phyloP scores from a whole-genome alignment of 1,140 invertebrate species.

The Pogonomyrmex californicus region DNA sequence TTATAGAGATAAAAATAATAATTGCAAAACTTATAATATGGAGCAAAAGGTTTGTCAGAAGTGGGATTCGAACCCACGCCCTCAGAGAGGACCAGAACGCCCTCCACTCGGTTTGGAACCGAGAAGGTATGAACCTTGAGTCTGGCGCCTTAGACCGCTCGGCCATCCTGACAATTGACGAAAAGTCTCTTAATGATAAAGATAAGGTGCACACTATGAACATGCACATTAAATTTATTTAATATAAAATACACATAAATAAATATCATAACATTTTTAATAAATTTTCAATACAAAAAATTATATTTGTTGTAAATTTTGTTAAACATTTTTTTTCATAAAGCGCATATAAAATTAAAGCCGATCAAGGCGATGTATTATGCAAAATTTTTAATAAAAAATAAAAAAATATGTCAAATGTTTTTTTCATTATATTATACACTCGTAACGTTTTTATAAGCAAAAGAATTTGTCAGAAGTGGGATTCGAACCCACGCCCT shows the following conservation, averaged over 20 bases:
- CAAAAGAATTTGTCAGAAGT: conserved; percentile 77
- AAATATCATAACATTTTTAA: neutral
- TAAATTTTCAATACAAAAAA: neutral
- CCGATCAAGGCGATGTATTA: neutral
- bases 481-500: conserved; percentile 78
- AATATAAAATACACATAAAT: no score
- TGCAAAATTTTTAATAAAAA: conserved; percentile 5
- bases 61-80: conserved; percentile 63
- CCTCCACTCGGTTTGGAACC: conserved; percentile 62
- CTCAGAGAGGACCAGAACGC: conserved; percentile 79
- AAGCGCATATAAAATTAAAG: neutral
- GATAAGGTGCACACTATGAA: neutral
- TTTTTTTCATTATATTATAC: neutral
- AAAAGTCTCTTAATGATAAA: neutral
- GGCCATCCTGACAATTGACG: conserved; percentile 73
- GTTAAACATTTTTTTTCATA: neutral
- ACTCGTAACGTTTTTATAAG: neutral
- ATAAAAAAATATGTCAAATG: no score
- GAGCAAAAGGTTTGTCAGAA: conserved; percentile 29
- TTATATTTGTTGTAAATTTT: neutral
- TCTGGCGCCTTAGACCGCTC: conserved; percentile 80
- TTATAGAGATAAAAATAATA: neutral
- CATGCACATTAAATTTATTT: neutral
- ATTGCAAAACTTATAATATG: neutral
- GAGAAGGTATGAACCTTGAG: conserved; percentile 77